Percentiles rank a stretch among this genome's conserved stretches.
Evolutionary conservation across 2,797 vertebrate species (phyloP).

Genomic region (Pangasius larnaudii): DNA sequence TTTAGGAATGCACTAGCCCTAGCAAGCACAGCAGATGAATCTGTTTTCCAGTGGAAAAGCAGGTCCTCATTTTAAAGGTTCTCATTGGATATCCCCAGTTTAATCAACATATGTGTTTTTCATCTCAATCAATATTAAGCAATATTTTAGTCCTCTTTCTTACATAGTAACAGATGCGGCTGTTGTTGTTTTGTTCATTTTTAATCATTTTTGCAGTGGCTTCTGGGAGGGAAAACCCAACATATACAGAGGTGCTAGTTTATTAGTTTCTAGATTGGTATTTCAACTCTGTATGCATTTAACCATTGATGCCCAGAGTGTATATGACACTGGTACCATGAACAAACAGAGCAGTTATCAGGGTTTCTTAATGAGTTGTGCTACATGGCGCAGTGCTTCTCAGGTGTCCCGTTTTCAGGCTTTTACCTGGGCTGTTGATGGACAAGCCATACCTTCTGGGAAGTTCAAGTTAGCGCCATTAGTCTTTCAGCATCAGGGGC

Average conservation of each 20-base stretch:
- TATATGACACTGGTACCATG: conserved; percentile 20
- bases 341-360: conserved; percentile 24
- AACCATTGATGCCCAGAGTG: neutral
- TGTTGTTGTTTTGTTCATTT: neutral
- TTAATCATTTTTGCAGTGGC: neutral
- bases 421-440: conserved; percentile 65
- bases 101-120: neutral
- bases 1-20: neutral
- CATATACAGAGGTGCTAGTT: neutral
- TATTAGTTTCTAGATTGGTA: neutral
- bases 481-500: conserved; percentile 64
- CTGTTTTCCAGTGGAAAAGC: neutral
- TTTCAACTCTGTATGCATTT: neutral
- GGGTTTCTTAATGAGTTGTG: conserved; percentile 44
- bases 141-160: neutral
- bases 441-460: conserved; percentile 64
- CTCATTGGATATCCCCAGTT: neutral
- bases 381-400: conserved; percentile 56
- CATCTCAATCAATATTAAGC: neutral
- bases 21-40: neutral
- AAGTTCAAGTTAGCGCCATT: conserved; percentile 64
- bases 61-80: neutral
- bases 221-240: neutral
- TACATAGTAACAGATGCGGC: neutral
- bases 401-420: conserved; percentile 60